Percentiles rank a stretch among this genome's conserved stretches.
These are phyloP conservation scores for Lampris megalopsis DNA, from an alignment of 2,113 vertebrate genomes.

Conservation along the genomic window DNA sequence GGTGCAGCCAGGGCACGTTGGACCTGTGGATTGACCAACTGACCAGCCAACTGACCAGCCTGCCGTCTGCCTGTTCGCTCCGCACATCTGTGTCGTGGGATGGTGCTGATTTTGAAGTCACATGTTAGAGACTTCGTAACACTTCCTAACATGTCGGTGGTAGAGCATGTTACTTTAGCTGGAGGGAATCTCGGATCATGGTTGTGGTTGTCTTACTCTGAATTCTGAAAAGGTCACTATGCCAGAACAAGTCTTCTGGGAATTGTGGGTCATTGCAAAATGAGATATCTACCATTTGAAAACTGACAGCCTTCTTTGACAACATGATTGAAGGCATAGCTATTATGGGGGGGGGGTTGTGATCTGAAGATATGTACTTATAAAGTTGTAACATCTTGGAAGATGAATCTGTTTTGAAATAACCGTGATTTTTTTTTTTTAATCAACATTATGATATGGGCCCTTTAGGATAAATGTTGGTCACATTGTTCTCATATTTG, in stretches of 20 bases:
- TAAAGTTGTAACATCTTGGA: not conserved
- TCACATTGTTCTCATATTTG: too few relatives aligned
- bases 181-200: constrained; percentile 49
- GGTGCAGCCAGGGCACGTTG: constrained; percentile 21
- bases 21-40: constrained; percentile 21
- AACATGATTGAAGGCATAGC: not conserved
- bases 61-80: too few relatives aligned
- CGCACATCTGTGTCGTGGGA: too few relatives aligned
- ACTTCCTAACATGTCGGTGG: constrained; percentile 59
- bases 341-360: not conserved
- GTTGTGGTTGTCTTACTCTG: constrained; percentile 55
- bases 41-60: not conserved
- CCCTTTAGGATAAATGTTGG: too few relatives aligned
- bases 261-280: not conserved
- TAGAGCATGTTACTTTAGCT: constrained; percentile 51
- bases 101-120: constrained; percentile 37
- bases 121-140: constrained; percentile 52
- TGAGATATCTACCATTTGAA: constrained; percentile 1
- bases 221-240: constrained; percentile 33
- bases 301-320: not conserved
- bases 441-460: too few relatives aligned
- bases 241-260: constrained; percentile 7
- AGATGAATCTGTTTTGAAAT: not conserved
- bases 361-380: not conserved
- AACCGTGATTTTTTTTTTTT: too few relatives aligned